phyloP scores from a whole-genome alignment of 2,888 invertebrate genomes.

The Acrobasis consociella region DNA sequence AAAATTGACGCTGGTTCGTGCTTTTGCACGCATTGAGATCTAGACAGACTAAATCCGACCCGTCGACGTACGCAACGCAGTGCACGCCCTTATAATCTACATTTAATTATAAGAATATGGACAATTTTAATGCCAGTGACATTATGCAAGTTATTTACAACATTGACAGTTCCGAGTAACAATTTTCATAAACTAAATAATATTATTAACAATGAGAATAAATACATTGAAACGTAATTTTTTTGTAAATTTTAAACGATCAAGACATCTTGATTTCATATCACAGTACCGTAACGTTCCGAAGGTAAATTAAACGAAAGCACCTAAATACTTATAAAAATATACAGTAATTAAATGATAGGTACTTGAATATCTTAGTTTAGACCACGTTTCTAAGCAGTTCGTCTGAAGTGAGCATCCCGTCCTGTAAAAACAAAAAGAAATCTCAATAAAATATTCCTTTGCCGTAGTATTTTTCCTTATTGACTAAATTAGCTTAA shows the following conservation, averaged over 20 bases:
- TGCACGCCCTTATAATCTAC: constrained; percentile 37
- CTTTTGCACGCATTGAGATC: no score
- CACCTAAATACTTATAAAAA: constrained; percentile 29
- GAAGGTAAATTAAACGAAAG: constrained; percentile 35
- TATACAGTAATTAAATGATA: constrained; percentile 46
- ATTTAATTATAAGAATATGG: constrained; percentile 54
- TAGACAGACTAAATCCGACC: no score
- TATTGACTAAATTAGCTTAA: background rate
- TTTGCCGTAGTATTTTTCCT: background rate
- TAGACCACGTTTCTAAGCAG: constrained; percentile 75
- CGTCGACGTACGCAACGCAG: no score
- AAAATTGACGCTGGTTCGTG: no score
- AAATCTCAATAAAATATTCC: constrained; percentile 17
- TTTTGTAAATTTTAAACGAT: constrained; percentile 40
- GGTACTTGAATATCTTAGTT: constrained; percentile 42
- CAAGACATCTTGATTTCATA: constrained; percentile 54
- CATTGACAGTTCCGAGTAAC: constrained; percentile 44
- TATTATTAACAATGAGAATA: constrained; percentile 24
- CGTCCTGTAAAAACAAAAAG: constrained; percentile 73
- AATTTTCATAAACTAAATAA: constrained; percentile 32
- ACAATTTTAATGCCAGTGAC: constrained; percentile 59
- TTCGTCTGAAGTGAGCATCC: constrained; percentile 81
- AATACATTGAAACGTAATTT: constrained; percentile 29
- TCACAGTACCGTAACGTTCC: constrained; percentile 72
- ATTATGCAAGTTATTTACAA: constrained; percentile 64